These are phyloP conservation scores for Holothuria scabra DNA, from an alignment of 53 echinoderm and acorn worm species.

Conservation along the genomic window DNA sequence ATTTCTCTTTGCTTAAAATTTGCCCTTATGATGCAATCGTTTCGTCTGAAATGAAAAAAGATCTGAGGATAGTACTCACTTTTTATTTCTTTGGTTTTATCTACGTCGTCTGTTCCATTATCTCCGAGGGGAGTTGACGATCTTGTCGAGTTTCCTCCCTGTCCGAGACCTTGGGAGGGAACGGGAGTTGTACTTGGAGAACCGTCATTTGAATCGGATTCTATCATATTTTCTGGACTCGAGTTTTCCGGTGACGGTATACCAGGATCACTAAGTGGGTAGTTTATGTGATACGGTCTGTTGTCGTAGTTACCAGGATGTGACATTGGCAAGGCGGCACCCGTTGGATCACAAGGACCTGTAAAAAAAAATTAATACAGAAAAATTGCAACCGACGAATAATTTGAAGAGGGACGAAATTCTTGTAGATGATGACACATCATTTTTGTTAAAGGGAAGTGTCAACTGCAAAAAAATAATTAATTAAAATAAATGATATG, in stretches of 20 bases:
- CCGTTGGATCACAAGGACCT: constrained; percentile 27
- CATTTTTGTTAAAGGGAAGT: no score
- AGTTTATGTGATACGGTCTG: constrained; percentile 55
- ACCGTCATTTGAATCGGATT: constrained; percentile 44
- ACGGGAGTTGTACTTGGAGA: constrained; percentile 42
- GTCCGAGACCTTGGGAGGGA: constrained; percentile 28
- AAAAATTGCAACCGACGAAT: no score
- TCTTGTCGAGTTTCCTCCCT: neutral
- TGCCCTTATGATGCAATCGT: no score
- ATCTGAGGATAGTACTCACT: constrained; percentile 11
- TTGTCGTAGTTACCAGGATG: constrained; percentile 35
- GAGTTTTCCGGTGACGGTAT: constrained; percentile 50
- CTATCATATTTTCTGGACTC: constrained; percentile 46
- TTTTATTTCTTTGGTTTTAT: constrained; percentile 43
- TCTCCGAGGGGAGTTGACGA: constrained; percentile 23
- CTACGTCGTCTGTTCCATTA: constrained; percentile 28
- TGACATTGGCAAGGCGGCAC: constrained; percentile 27
- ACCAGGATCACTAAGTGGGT: constrained; percentile 40
- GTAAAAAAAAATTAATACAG: neutral
- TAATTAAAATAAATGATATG: no score
- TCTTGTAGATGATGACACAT: no score
- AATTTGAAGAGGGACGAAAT: no score
- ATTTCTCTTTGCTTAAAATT: no score
- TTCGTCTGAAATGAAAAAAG: no score
- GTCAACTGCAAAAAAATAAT: no score